Conservation (phyloP, 2,888 invertebrate species). For the Crocallis elinguaria region DNA sequence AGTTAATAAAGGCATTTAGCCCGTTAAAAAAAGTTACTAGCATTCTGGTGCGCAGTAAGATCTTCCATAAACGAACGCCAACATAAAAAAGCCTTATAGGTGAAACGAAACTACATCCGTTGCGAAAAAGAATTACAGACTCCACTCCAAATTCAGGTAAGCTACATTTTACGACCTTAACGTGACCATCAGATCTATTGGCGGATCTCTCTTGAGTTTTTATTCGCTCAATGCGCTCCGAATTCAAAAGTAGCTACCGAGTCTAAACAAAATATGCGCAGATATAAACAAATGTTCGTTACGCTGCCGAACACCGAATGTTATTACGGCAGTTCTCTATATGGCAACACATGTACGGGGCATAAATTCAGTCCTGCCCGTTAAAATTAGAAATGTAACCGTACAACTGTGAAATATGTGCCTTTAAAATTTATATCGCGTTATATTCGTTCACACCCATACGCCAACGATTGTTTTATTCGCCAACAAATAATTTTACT, state of each 20-base stretch:
- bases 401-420: constrained; percentile 71
- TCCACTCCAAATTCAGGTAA: constrained; percentile 29
- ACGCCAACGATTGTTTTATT: constrained; percentile 45
- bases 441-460: constrained; percentile 46
- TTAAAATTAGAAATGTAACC: constrained; percentile 82
- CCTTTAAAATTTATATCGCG: constrained; percentile 75
- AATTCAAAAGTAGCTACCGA: constrained; percentile 28
- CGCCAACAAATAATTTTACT: constrained; percentile 9
- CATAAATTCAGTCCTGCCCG: constrained; percentile 78
- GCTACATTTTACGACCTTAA: constrained; percentile 29
- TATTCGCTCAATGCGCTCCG: constrained; percentile 13
- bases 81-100: not conserved
- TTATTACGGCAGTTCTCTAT: constrained; percentile 70
- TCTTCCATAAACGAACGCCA: no score
- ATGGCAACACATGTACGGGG: constrained; percentile 74
- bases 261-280: constrained; percentile 34
- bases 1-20: no score
- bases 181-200: constrained; percentile 24
- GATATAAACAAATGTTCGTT: constrained; percentile 61
- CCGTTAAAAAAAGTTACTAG: no score
- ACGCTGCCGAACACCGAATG: constrained; percentile 62
- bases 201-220: constrained; percentile 15
- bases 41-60: not conserved
- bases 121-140: constrained; percentile 16
- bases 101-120: constrained; percentile 3